Percentiles rank a stretch among this genome's conserved stretches.
Evolutionary conservation across 2,797 vertebrate species (phyloP).

Genomic region (Gouania willdenowi): DNA sequence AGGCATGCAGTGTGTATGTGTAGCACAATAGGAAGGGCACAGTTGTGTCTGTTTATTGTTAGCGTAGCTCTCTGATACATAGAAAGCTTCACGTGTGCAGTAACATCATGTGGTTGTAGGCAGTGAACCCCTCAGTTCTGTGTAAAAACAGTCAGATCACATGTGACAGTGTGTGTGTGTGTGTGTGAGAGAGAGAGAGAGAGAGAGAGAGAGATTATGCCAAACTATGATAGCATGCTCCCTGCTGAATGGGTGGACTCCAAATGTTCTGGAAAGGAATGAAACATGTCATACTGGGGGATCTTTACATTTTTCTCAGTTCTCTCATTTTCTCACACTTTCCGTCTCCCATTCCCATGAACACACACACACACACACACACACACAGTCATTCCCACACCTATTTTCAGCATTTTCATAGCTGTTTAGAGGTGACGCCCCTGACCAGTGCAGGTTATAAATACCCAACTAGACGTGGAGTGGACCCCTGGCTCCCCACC

Average conservation of each 20-base stretch:
- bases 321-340: neutral
- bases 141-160: constrained; percentile 22
- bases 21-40: neutral
- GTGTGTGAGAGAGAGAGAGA: no score
- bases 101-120: no score
- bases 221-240: constrained; percentile 62
- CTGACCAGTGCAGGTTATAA: constrained; percentile 55
- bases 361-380: constrained; percentile 2
- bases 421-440: constrained; percentile 45
- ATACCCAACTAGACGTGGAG: constrained; percentile 55
- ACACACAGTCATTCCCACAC: constrained; percentile 19
- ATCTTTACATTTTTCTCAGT: constrained; percentile 25
- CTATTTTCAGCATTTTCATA: constrained; percentile 58
- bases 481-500: constrained; percentile 67
- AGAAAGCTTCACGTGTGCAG: neutral
- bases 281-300: constrained; percentile 42
- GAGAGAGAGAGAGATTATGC: no score
- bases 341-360: neutral
- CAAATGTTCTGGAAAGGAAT: constrained; percentile 28
- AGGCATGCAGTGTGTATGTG: constrained; percentile 5
- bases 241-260: constrained; percentile 65
- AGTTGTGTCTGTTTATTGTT: neutral
- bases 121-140: constrained; percentile 2
- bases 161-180: no score
- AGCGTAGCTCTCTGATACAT: neutral